phyloP scores from a whole-genome alignment of 2,888 invertebrate genomes.

The Epirrhoe alternata region DNA sequence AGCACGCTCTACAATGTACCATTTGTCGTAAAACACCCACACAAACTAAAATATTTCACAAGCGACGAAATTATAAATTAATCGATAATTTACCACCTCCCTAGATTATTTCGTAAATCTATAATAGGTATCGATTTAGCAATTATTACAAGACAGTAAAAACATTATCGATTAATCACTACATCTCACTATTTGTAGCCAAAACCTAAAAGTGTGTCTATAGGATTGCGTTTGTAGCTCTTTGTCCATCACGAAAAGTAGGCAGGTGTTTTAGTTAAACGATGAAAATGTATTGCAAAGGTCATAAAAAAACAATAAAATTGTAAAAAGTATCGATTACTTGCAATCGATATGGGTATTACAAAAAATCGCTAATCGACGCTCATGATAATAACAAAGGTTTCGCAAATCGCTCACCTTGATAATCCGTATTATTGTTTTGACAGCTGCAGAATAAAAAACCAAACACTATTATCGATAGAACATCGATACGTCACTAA shows the following conservation, averaged over 20 bases:
- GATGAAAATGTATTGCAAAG: neutral
- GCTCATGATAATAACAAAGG: slow-evolving; percentile 40
- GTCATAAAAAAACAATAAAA: neutral
- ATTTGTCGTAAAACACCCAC: slow-evolving; percentile 37
- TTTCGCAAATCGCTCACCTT: slow-evolving; percentile 71
- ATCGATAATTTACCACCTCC: slow-evolving; percentile 48
- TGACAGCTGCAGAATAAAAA: slow-evolving; percentile 75
- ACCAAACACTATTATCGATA: slow-evolving; percentile 45
- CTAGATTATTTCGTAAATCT: slow-evolving; percentile 8
- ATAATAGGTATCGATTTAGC: too few relatives aligned
- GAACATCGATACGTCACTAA: slow-evolving; percentile 35
- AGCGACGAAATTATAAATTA: slow-evolving; percentile 49
- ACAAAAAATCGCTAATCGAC: slow-evolving; percentile 10
- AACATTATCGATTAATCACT: slow-evolving; percentile 3
- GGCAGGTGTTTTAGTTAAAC: neutral
- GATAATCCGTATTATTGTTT: slow-evolving; percentile 64
- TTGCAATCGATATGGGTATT: neutral
- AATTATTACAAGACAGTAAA: neutral
- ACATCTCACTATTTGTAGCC: neutral
- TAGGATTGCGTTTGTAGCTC: neutral
- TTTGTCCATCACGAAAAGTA: slow-evolving; percentile 1
- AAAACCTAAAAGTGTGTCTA: neutral
- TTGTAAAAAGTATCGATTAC: neutral
- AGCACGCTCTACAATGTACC: slow-evolving; percentile 26
- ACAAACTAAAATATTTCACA: slow-evolving; percentile 56